Conservation (phyloP, 2,797 vertebrate genomes). For the Telmatherina bonti region DNA sequence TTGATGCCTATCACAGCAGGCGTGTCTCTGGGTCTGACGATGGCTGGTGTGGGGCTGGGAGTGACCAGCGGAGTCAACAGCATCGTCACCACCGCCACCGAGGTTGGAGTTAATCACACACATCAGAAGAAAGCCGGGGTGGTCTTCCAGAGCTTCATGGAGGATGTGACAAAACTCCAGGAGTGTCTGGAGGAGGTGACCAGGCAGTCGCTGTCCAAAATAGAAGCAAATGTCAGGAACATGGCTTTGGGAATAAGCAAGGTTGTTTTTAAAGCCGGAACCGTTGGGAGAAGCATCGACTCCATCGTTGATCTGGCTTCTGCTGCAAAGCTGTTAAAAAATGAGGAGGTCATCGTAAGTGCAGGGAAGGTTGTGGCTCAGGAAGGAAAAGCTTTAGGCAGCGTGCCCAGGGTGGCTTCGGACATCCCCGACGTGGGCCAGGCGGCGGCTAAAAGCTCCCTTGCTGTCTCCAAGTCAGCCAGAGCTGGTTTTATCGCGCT, state of each 20-base stretch:
- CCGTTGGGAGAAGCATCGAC: slow-evolving; percentile 48
- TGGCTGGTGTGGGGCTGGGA: slow-evolving; percentile 70
- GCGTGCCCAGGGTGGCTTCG: slow-evolving; percentile 56
- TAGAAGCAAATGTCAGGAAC: not conserved
- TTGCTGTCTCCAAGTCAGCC: slow-evolving; percentile 55
- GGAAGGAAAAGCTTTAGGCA: slow-evolving; percentile 58
- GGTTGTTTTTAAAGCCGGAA: fast-evolving
- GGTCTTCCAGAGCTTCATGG: slow-evolving; percentile 67
- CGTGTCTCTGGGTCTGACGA: slow-evolving; percentile 65
- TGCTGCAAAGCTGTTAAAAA: slow-evolving; percentile 34
- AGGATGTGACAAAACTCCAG: slow-evolving; percentile 65
- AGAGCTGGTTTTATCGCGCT: slow-evolving; percentile 65
- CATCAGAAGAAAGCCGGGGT: slow-evolving; percentile 57
- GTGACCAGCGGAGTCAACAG: slow-evolving; percentile 73
- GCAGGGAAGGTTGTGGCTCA: slow-evolving; percentile 45
- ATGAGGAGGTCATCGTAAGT: slow-evolving; percentile 29
- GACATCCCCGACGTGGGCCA: slow-evolving; percentile 78
- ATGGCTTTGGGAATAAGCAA: not conserved
- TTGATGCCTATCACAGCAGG: slow-evolving; percentile 77
- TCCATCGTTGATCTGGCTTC: slow-evolving; percentile 43
- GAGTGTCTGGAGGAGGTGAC: slow-evolving; percentile 54
- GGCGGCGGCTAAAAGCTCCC: slow-evolving; percentile 61
- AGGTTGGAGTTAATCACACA: slow-evolving; percentile 58
- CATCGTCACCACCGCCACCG: slow-evolving; percentile 58
- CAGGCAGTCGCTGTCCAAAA: not conserved